Conservation (phyloP, 2,888 invertebrate species). For the Ophion ellenae region DNA sequence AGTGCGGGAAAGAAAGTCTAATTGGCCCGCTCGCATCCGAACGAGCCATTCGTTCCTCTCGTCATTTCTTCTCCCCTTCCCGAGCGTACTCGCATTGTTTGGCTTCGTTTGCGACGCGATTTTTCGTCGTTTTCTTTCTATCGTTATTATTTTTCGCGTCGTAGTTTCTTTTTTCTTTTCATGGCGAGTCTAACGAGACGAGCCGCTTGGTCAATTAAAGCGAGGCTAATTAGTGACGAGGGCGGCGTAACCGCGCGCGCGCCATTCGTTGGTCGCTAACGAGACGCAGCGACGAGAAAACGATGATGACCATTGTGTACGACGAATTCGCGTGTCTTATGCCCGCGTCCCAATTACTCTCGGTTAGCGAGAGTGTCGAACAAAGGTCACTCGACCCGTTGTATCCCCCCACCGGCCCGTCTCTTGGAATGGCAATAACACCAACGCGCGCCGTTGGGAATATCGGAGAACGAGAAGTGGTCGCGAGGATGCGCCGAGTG, state of each 20-base stretch:
- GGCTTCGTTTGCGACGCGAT: not conserved
- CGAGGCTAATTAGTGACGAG: not conserved
- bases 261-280: conserved; percentile 10
- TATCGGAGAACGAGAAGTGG: too few species aligned
- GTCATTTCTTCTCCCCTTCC: too few species aligned
- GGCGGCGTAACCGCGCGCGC: not conserved
- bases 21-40: not conserved
- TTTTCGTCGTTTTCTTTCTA: not conserved
- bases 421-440: not conserved
- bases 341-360: conserved; percentile 12
- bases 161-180: not conserved
- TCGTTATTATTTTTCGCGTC: not conserved
- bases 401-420: not conserved
- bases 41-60: not conserved
- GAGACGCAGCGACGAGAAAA: conserved; percentile 4
- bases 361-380: not conserved
- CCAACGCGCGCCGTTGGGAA: too few species aligned
- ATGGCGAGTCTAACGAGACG: not conserved
- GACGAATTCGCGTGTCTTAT: not conserved
- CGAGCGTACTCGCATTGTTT: not conserved
- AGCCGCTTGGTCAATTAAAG: not conserved
- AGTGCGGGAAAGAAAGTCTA: not conserved
- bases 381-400: not conserved
- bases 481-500: too few species aligned
- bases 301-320: not conserved